A percentile compares a stretch with the other conserved stretches of the same genome.
phyloP scores from a whole-genome alignment of 1,140 invertebrate genomes.

The Drosophila mauritiana region DNA sequence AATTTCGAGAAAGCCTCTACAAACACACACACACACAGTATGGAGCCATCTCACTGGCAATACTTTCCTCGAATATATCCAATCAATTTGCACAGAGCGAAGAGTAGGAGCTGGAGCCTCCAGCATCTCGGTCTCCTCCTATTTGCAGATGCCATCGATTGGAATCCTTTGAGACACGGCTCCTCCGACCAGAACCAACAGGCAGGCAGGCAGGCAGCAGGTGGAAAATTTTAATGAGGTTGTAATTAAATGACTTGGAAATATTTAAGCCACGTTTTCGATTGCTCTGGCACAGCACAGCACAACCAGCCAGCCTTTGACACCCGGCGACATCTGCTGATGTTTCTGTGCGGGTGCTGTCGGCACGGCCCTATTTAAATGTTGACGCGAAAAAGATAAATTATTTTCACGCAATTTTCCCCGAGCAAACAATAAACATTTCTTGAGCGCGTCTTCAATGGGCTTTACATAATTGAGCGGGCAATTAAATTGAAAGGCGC shows the following conservation, averaged over 20 bases:
- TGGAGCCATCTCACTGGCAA: background rate
- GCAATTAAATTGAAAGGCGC: constrained; percentile 73
- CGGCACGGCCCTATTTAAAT: constrained; percentile 53
- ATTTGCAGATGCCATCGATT: constrained; percentile 36
- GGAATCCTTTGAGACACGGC: constrained; percentile 31
- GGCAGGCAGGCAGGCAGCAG: constrained; percentile 40
- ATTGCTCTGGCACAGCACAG: constrained; percentile 22
- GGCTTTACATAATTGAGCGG: constrained; percentile 77
- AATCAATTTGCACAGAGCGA: constrained; percentile 3
- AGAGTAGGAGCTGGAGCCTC: background rate
- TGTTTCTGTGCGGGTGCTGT: constrained; percentile 13
- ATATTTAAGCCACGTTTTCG: constrained; percentile 74
- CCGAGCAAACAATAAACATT: constrained; percentile 76
- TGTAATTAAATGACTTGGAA: constrained; percentile 84
- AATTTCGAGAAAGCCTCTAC: constrained; percentile 57
- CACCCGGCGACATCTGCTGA: constrained; percentile 46
- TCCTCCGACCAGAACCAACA: background rate
- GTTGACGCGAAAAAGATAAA: constrained; percentile 75
- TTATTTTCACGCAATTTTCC: constrained; percentile 80
- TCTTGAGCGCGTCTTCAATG: constrained; percentile 58
- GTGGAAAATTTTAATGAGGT: constrained; percentile 81
- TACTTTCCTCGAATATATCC: background rate
- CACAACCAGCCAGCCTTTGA: constrained; percentile 49
- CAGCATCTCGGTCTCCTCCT: constrained; percentile 1
- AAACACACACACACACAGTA: background rate